Conservation (phyloP, 2,113 vertebrate species). For the Melospiza melodia region DNA sequence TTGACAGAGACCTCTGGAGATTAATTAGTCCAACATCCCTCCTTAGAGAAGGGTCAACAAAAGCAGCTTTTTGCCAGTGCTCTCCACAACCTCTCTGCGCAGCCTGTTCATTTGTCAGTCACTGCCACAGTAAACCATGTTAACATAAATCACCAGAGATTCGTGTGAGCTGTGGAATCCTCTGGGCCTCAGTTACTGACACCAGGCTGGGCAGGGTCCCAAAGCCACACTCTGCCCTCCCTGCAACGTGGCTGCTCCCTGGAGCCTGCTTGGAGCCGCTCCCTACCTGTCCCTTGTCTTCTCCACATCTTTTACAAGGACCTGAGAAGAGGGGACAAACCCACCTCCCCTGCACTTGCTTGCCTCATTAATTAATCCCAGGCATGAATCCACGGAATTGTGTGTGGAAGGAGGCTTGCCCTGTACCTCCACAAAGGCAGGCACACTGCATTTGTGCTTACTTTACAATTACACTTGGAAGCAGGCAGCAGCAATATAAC, state of each 20-base stretch:
- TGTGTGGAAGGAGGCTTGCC: background rate
- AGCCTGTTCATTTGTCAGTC: background rate
- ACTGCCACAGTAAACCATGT: background rate
- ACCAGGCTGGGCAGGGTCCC: background rate
- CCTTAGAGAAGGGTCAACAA: background rate
- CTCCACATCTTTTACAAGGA: background rate
- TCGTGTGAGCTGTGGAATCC: background rate
- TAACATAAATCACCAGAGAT: background rate
- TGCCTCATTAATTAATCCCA: background rate
- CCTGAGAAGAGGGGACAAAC: background rate
- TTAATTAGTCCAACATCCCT: background rate
- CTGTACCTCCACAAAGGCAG: background rate
- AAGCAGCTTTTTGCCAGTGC: background rate
- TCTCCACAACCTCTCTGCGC: background rate
- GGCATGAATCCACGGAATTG: fast-evolving
- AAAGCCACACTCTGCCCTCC: background rate
- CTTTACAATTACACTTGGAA: constrained; percentile 52
- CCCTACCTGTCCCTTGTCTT: background rate
- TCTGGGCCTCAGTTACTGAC: background rate
- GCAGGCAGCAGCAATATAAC: background rate
- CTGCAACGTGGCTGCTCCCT: background rate
- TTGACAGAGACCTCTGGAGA: background rate
- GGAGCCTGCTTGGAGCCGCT: background rate
- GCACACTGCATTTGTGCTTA: constrained; percentile 10
- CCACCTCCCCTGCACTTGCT: background rate